phyloP scores from a whole-genome alignment of 2,888 invertebrate species.

The Dyspetes luteomarginatus region DNA sequence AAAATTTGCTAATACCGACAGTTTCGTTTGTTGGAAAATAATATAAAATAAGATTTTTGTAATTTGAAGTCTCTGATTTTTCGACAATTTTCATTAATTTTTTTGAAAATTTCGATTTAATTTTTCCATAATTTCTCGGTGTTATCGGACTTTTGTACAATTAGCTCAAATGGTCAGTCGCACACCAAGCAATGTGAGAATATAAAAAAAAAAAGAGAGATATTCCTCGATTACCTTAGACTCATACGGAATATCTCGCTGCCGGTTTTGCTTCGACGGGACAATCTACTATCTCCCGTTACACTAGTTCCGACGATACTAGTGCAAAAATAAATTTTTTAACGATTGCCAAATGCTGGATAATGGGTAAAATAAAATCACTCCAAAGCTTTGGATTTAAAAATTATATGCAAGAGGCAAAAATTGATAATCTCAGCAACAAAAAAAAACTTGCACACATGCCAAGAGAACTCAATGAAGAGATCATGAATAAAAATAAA shows the following conservation, averaged over 20 bases:
- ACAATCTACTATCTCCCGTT: conserved; percentile 77
- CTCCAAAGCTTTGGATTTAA: conserved; percentile 28
- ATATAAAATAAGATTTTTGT: not conserved
- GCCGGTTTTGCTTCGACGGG: conserved; percentile 86
- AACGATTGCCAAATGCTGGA: conserved; percentile 51
- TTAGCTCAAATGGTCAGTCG: conserved; percentile 20
- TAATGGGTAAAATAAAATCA: conserved; percentile 32
- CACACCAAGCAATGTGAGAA: conserved; percentile 51
- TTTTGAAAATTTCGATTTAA: not conserved
- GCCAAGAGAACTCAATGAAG: not conserved
- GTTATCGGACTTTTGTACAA: not conserved
- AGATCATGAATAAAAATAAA: not conserved
- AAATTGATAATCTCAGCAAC: not conserved
- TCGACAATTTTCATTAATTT: not conserved
- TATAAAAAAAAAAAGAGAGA: conserved; percentile 34
- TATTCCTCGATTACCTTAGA: conserved; percentile 85
- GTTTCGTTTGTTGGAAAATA: not conserved
- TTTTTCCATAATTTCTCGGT: conserved; percentile 7
- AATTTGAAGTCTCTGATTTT: not conserved
- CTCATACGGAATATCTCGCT: conserved; percentile 92
- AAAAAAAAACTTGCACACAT: not conserved
- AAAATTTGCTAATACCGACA: not conserved
- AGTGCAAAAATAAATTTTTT: conserved; percentile 73
- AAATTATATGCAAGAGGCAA: conserved; percentile 10
- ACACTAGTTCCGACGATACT: conserved; percentile 76